These are phyloP conservation scores for Apteryx mantelli DNA, from an alignment of 2,113 vertebrate species.

Conservation along the genomic window DNA sequence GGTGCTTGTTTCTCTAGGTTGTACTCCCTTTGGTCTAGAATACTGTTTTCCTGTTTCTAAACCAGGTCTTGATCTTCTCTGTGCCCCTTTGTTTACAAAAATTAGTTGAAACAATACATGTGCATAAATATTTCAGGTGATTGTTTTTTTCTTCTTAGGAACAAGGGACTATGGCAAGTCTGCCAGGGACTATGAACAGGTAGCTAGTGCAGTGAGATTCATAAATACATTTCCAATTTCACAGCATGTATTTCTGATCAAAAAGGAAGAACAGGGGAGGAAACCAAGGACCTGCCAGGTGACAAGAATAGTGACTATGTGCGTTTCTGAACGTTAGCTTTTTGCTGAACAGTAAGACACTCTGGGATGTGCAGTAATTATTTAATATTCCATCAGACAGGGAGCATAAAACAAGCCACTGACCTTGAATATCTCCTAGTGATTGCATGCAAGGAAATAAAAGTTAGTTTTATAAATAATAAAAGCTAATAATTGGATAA, in stretches of 20 bases:
- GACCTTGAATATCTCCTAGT: conserved; percentile 37
- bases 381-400: conserved; percentile 1
- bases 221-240: conserved; percentile 13
- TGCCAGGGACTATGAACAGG: neutral
- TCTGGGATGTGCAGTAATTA: conserved; percentile 23
- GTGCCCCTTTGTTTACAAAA: neutral
- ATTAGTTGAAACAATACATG: neutral
- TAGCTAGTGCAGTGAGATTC: neutral
- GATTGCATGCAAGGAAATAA: conserved; percentile 45
- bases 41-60: neutral
- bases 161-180: neutral
- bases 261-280: neutral
- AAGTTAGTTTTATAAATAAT: conserved; percentile 48
- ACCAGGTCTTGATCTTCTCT: neutral
- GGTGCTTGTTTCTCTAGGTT: neutral
- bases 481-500: conserved; percentile 41
- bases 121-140: neutral
- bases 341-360: conserved; percentile 47
- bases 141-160: neutral
- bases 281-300: conserved; percentile 8
- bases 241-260: neutral
- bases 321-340: conserved; percentile 2
- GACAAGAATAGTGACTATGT: conserved; percentile 20
- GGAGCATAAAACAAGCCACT: neutral
- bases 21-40: too few relatives aligned